Evolutionary conservation across 2,797 vertebrate species (phyloP).

Genomic region (Cyclopterus lumpus): DNA sequence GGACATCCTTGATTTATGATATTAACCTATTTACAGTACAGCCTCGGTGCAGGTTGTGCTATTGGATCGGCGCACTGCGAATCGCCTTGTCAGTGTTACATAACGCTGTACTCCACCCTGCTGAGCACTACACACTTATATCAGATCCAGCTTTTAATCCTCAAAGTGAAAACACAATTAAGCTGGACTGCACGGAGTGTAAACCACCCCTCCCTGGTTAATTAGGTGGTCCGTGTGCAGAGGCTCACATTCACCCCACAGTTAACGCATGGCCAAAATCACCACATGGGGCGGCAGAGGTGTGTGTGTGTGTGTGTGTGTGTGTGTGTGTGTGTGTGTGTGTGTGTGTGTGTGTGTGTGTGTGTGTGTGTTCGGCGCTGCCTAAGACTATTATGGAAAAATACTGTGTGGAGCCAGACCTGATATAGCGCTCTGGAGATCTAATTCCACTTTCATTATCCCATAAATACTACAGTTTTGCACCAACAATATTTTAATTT

Average conservation of each 20-base stretch:
- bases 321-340: conserved; percentile 1
- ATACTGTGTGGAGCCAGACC: background rate
- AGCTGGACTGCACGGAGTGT: conserved; percentile 31
- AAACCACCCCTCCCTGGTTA: conserved; percentile 44
- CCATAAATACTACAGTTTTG: conserved; percentile 9
- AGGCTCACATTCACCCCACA: conserved; percentile 12
- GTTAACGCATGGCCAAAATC: conserved; percentile 36
- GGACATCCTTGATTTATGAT: conserved; percentile 23
- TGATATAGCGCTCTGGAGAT: background rate
- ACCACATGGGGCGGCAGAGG: conserved; percentile 17
- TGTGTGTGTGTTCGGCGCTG: background rate
- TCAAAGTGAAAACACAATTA: conserved; percentile 53
- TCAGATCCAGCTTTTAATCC: conserved; percentile 59
- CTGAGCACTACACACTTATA: conserved; percentile 39
- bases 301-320: conserved; percentile 1
- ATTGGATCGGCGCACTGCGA: background rate
- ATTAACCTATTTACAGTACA: conserved; percentile 23
- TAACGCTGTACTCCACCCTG: conserved; percentile 23
- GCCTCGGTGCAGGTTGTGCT: conserved; percentile 8
- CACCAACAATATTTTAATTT: conserved; percentile 7
- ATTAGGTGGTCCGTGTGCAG: conserved; percentile 37
- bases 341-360: background rate
- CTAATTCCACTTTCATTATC: conserved; percentile 1
- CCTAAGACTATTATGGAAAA: background rate
- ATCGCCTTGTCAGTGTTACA: conserved; percentile 11